Conservation (phyloP, 1,140 invertebrate genomes). For the Mercenaria mercenaria region DNA sequence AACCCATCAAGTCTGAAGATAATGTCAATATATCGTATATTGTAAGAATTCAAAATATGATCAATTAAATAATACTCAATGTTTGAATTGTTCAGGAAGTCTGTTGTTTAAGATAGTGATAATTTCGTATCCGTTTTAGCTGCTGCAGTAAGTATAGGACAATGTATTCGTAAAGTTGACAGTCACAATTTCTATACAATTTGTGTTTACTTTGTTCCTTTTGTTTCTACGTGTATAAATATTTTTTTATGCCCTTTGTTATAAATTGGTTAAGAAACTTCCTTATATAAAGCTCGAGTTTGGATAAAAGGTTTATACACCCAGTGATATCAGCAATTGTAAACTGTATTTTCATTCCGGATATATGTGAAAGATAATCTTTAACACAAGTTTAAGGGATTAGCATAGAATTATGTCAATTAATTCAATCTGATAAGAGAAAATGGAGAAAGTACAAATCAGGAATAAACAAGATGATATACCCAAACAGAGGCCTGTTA, state of each 20-base stretch:
- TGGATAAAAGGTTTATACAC: neutral
- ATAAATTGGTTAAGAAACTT: neutral
- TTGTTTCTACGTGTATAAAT: neutral
- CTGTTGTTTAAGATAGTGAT: neutral
- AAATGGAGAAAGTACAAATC: slow-evolving; percentile 1
- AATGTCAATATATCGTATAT: neutral
- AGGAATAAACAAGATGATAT: neutral
- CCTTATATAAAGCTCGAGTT: neutral
- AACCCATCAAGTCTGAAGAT: no score
- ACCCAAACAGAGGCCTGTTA: neutral
- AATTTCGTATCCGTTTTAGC: slow-evolving; percentile 11
- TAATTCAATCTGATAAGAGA: neutral
- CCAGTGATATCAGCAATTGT: neutral
- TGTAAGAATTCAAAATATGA: neutral
- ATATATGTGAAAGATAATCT: neutral
- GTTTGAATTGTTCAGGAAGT: slow-evolving; percentile 15
- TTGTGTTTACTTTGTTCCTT: neutral
- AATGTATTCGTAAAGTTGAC: no score
- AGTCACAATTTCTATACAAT: neutral
- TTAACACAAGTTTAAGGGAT: neutral
- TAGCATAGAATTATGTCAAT: neutral
- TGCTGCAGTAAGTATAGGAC: neutral
- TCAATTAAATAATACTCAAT: neutral
- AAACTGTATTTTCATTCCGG: neutral
- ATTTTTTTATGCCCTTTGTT: neutral